phyloP scores from a whole-genome alignment of 2,113 vertebrate species.

The Nannobrachium achirus region DNA sequence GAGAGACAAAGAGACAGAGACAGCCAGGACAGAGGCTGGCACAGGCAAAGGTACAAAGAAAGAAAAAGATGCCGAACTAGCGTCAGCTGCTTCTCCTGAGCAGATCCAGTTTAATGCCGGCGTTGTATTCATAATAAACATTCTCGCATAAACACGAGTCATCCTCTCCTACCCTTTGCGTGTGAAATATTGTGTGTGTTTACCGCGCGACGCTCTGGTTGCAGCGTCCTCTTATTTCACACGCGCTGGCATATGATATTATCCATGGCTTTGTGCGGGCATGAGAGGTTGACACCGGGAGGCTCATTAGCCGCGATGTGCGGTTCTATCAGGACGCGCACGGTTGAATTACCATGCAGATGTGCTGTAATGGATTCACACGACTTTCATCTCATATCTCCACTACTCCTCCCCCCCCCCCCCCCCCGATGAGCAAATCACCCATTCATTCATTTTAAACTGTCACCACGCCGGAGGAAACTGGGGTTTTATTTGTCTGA shows the following conservation, averaged over 20 bases:
- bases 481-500: constrained; percentile 34
- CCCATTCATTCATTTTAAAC: constrained; percentile 20
- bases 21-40: too few relatives aligned
- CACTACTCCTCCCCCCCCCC: too few relatives aligned
- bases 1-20: too few relatives aligned
- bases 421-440: neutral
- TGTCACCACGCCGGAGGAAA: constrained; percentile 21
- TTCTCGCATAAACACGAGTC: constrained; percentile 1
- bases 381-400: too few relatives aligned
- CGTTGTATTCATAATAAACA: constrained; percentile 41
- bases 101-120: constrained; percentile 21
- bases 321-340: constrained; percentile 34
- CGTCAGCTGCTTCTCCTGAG: too few relatives aligned
- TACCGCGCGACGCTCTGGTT: constrained; percentile 7
- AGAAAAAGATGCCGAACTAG: too few relatives aligned
- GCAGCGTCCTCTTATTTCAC: constrained; percentile 25
- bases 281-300: constrained; percentile 27
- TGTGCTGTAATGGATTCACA: constrained; percentile 37
- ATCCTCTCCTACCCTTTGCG: constrained; percentile 20
- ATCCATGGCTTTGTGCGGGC: constrained; percentile 15
- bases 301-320: constrained; percentile 50
- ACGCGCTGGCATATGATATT: constrained; percentile 29
- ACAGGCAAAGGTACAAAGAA: too few relatives aligned
- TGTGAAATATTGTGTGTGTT: constrained; percentile 28
- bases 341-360: constrained; percentile 49